Evolutionary conservation across 2,113 vertebrate species (phyloP), one percentile per base, ranked within the genome.

Genomic region (Scomber japonicus): DNA sequence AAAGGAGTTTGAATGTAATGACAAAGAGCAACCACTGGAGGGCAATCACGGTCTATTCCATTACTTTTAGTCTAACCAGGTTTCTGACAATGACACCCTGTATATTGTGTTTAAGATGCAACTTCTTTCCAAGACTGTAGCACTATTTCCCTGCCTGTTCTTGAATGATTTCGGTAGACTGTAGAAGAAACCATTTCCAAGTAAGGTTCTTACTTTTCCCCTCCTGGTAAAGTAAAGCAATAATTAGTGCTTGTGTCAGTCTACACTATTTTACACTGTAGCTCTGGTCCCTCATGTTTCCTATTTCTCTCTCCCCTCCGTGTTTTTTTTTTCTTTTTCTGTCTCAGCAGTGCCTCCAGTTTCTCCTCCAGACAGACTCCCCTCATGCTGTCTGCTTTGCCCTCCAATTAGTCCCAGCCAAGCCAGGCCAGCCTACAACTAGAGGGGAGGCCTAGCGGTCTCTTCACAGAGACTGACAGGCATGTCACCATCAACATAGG

Each of bases 401-500:
- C 83, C 78, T 86, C 80, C 82, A 91, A 92, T 93, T 94, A 91
- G 79, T 67, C 78, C 75, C 55, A 68, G 46, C 70, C 55, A 60
- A 82, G 66, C 50, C 51, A 55, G 55, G 76, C 73, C 63, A 85
- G 59, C 63, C 78, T 45, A 66, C 86, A 84, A 83, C 81, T 78
- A 83, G 62, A 78, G 68, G 77, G 63, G 61, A 85, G 19, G 62
- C 78, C 76, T 16, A 48, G 35, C 71, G 50, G 51, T 50, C 67
- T 64, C 64, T 66, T 16, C 54, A 21, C 60, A 50, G 30, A 51
- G 49, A 80, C 72, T 63, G 78, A 87, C 84, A 74, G 44, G 57
- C 81, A 53, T 51, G 24, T 71, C 63, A 62, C 61, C 46, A 60
- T 54, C 15, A 71, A 74, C 75, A 55, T 27, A 31, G 45, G 50